phyloP scores from a whole-genome alignment of 2,888 invertebrate genomes.

The Pherbina coryleti region DNA sequence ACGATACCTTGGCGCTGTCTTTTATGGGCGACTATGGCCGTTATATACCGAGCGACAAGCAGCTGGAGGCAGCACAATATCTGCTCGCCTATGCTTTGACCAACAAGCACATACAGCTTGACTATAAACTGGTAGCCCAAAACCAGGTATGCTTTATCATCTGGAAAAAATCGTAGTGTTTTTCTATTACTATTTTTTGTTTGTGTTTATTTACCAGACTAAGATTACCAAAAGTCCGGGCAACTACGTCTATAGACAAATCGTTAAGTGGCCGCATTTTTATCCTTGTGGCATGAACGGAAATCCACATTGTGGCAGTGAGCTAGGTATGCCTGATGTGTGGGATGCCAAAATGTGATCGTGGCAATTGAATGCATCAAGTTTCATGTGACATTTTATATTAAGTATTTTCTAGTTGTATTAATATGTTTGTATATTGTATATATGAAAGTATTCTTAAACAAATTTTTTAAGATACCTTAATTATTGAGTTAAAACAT shows the following conservation, averaged over 20 bases:
- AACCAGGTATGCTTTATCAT: constrained; percentile 67
- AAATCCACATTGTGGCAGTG: constrained; percentile 62
- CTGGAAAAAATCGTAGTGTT: background rate
- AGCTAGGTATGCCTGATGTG: constrained; percentile 60
- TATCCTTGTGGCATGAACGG: constrained; percentile 61
- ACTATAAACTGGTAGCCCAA: constrained; percentile 72
- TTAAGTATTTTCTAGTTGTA: background rate
- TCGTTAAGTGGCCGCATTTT: constrained; percentile 71
- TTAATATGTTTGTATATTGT: background rate
- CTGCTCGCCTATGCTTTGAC: constrained; percentile 70
- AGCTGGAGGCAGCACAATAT: constrained; percentile 69
- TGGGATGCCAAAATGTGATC: constrained; percentile 60
- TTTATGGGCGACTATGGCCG: constrained; percentile 71
- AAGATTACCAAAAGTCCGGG: constrained; percentile 71
- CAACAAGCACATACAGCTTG: constrained; percentile 65
- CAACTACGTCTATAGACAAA: constrained; percentile 69
- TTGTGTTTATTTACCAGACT: constrained; percentile 60
- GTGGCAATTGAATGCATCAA: background rate
- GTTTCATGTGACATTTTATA: background rate
- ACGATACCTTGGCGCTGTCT: constrained; percentile 70
- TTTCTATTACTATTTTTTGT: background rate
- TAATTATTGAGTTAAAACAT: background rate
- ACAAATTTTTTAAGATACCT: background rate
- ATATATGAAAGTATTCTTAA: no score
- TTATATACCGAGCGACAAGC: constrained; percentile 66